Conservation (phyloP, 1,140 invertebrate species). For the Trachymyrmex cornetzi region DNA sequence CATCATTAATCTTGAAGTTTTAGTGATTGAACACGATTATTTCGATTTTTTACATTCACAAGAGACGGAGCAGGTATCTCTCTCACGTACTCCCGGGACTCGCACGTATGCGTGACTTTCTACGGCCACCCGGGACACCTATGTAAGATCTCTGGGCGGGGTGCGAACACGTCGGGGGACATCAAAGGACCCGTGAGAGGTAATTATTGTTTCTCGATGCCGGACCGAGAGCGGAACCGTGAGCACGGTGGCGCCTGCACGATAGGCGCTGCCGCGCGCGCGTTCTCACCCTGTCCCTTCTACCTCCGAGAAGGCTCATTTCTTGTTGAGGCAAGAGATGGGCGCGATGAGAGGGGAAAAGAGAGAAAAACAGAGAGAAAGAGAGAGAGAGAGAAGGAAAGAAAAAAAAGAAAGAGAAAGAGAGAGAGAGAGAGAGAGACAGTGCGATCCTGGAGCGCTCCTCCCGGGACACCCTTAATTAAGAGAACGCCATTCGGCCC, state of each 20-base stretch:
- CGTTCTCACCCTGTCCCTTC: slow-evolving; percentile 79
- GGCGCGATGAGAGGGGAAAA: neutral
- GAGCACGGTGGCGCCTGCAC: slow-evolving; percentile 82
- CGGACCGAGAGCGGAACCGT: slow-evolving; percentile 72
- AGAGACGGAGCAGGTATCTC: slow-evolving; percentile 6
- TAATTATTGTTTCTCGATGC: slow-evolving; percentile 86
- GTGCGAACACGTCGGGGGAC: slow-evolving; percentile 84
- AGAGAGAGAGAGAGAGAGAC: neutral
- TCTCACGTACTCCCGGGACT: slow-evolving; percentile 13
- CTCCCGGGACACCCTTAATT: slow-evolving; percentile 80
- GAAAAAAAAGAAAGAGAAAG: neutral
- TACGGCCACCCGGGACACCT: slow-evolving; percentile 80
- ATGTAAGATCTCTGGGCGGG: slow-evolving; percentile 79
- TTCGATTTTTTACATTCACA: slow-evolving; percentile 59
- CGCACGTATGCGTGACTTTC: slow-evolving; percentile 72
- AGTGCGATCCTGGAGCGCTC: slow-evolving; percentile 51
- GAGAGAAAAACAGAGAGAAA: slow-evolving; percentile 15
- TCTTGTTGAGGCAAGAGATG: slow-evolving; percentile 57
- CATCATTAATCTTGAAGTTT: neutral
- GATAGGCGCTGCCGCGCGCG: slow-evolving; percentile 78
- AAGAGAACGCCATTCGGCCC: slow-evolving; percentile 81
- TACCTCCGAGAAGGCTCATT: slow-evolving; percentile 68
- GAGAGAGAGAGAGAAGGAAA: neutral
- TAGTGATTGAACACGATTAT: slow-evolving; percentile 15
- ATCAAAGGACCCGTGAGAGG: slow-evolving; percentile 84